These are phyloP conservation scores for Pygoscelis antarcticus DNA, from an alignment of 2,113 vertebrate species.

Conservation along the genomic window DNA sequence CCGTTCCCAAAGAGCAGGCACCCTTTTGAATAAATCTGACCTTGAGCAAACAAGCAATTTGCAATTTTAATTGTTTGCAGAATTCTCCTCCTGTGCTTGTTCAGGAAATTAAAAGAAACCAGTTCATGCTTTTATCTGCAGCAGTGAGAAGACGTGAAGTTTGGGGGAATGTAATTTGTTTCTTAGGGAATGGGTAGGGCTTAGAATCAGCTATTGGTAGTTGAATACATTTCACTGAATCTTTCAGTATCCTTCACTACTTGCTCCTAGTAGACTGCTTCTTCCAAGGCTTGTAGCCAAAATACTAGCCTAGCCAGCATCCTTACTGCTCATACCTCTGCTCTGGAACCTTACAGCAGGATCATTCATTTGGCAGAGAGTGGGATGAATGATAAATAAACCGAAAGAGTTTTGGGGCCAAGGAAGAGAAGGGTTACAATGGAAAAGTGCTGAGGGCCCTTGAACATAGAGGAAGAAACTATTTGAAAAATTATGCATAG, in stretches of 20 bases:
- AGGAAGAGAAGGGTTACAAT: not conserved
- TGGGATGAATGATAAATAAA: not conserved
- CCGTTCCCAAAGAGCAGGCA: constrained; percentile 78
- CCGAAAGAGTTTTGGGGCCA: not conserved
- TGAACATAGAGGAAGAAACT: not conserved
- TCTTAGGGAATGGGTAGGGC: not conserved
- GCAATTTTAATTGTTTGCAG: constrained; percentile 95
- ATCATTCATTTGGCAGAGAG: not conserved
- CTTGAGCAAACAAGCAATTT: constrained; percentile 91
- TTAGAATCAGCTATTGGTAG: not conserved
- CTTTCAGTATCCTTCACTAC: not conserved
- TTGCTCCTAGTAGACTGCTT: not conserved
- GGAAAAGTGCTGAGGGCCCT: not conserved
- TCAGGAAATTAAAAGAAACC: constrained; percentile 80
- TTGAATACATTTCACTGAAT: not conserved
- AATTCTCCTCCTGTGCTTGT: constrained; percentile 81
- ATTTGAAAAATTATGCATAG: not conserved
- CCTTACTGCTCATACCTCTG: not conserved
- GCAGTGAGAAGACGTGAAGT: not conserved
- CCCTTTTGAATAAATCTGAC: constrained; percentile 88
- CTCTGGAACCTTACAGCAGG: not conserved
- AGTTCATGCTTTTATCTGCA: not conserved
- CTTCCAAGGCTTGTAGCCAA: not conserved
- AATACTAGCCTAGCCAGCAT: not conserved
- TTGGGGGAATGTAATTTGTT: not conserved